Base-by-base conservation (phyloP, 2,888 invertebrate species). In the Pyrocoelia pectoralis region DNA sequence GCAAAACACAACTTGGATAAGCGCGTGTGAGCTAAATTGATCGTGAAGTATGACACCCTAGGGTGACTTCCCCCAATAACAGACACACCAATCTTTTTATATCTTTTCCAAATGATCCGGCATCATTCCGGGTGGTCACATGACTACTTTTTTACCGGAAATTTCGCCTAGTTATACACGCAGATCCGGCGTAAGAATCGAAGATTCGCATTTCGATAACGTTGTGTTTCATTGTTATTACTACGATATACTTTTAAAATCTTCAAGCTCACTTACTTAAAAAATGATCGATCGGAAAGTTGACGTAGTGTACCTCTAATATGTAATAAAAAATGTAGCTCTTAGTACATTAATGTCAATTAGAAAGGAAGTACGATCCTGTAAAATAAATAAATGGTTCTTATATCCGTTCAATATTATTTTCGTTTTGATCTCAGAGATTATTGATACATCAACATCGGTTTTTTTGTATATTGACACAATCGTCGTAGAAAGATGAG, bases 391-490 rank as follows among this genome's bases (percentile, higher is more conserved):
- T 70, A 71, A 66, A 71, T 70, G 69, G 61, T 48, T 66, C 68
- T 66, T 63, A 69, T 61, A 71, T 68, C 69, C 70, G 68, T 59
- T 62, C 66, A 59, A 69, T 72, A 73, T 70, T 70, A 71, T 70
- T 72, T 72, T 68, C 68, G 54, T 68, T 67, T 68, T 67, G 61
- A 61, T 62, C 56, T 51, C 56, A 59, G 63, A 67, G 68, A 58
- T 73, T 76, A 76, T 76, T 76, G 75, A 76, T 74, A 76, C 73
- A 74, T 76, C 75, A 75, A 71, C 70, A 67, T 70, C 59, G 71
- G 67, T 75, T 75, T 74, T 75, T 75, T 74, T 75, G 73, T 72
- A 71, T 62, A 68, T 70, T 64, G 61, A 66, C 70, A 70, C 61
- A 71, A 72, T 68, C 59, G 64, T 41, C 59, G 63, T 68, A 69